Percentiles rank a stretch among this genome's conserved stretches.
Evolutionary conservation across 2,113 vertebrate species (phyloP).

Genomic region (Cinclus mexicanus): DNA sequence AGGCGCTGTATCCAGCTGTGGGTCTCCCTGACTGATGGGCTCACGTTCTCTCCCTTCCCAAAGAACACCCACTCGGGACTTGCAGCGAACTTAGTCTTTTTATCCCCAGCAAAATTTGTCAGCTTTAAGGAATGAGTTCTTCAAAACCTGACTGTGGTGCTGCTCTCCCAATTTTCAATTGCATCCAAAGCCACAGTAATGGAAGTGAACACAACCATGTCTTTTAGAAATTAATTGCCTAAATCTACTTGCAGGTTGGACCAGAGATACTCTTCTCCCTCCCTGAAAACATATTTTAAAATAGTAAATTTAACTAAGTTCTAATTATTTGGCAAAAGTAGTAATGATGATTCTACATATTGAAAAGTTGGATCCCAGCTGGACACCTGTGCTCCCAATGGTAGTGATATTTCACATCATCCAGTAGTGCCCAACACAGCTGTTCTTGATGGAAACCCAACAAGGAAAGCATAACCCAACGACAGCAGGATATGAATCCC

Average conservation of each 20-base stretch:
- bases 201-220: neutral
- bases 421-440: neutral
- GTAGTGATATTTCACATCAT: neutral
- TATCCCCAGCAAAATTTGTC: neutral
- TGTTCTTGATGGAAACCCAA: neutral
- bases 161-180: neutral
- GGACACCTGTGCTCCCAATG: neutral
- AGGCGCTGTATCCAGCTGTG: neutral
- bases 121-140: neutral
- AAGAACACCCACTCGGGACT: neutral
- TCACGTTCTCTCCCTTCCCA: neutral
- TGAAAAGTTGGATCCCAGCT: neutral
- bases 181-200: neutral
- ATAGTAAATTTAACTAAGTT: neutral
- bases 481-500: neutral
- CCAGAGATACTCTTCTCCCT: neutral
- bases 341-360: neutral
- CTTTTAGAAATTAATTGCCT: neutral
- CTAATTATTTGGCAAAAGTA: neutral
- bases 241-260: neutral
- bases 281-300: neutral
- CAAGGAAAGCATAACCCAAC: neutral
- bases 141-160: neutral
- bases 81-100: neutral
- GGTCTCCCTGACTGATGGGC: neutral